Conservation (phyloP, 92 coral and sea anemone genomes). For the Paragorgia papillata region DNA sequence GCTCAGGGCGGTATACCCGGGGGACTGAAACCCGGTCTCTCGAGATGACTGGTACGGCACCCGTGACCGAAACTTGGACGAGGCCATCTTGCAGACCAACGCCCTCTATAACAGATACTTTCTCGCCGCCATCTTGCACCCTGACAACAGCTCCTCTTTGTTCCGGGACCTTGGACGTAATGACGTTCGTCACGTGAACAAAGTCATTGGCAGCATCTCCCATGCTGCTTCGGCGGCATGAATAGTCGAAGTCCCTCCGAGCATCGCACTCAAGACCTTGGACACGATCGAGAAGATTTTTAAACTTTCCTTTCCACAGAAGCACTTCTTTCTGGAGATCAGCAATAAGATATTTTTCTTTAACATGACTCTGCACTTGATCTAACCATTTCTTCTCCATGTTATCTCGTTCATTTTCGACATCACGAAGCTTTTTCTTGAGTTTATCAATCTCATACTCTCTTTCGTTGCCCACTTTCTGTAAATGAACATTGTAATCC, state of each 20-base stretch:
- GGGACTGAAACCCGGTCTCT: conserved; percentile 32
- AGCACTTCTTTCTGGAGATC: conserved; percentile 42
- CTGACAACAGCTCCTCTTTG: conserved; percentile 25
- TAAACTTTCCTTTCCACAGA: conserved; percentile 44
- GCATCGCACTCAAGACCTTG: conserved; percentile 41
- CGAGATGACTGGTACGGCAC: conserved; percentile 27
- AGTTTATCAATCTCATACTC: conserved; percentile 34
- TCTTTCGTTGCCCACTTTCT: conserved; percentile 33
- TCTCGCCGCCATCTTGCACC: conserved; percentile 8
- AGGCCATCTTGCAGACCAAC: conserved; percentile 2
- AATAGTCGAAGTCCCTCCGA: conserved; percentile 41
- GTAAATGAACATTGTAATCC: conserved; percentile 27
- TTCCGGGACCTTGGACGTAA: not conserved
- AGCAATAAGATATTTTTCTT: conserved; percentile 44
- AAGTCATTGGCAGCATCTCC: conserved; percentile 30
- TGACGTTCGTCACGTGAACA: not conserved
- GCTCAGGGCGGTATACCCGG: conserved; percentile 41
- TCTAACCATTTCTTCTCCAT: conserved; percentile 47
- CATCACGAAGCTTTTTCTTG: conserved; percentile 30
- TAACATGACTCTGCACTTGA: conserved; percentile 41
- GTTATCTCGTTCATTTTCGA: conserved; percentile 37
- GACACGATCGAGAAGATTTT: conserved; percentile 39
- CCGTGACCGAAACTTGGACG: conserved; percentile 36
- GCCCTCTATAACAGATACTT: conserved; percentile 15
- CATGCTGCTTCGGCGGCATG: conserved; percentile 23